Evolutionary conservation across 2,888 invertebrate species (phyloP), one percentile per base, ranked within the genome.

Genomic region (Galeopsomyia nigrocyanea): DNA sequence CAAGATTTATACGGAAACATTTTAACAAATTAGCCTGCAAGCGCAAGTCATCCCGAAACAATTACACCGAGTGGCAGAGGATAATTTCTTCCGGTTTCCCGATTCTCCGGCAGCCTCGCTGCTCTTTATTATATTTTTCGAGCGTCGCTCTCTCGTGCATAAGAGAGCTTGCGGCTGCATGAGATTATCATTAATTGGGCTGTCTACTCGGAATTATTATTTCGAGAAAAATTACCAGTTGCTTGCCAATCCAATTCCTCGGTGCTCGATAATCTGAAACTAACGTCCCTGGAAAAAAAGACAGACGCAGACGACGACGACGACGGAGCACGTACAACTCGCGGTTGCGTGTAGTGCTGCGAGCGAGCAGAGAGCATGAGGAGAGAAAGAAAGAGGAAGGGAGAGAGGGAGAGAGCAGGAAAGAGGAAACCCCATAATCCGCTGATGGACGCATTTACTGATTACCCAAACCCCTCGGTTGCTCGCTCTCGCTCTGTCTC

Each of bases 381-480:
- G 53, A 21, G 17, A 21, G 16, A 21, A 22, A 56, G 60, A 64
- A 26, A 55, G 68, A 46, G 53, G 2, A 56, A 56, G 21, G 22
- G 63, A 26, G 17, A 53, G 53, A 53, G 14, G 13, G n/a, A 53
- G 19, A 10, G 39, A 39, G 39, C 26, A 49, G 1, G 62, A 51
- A 14, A 31, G 64, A 21, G 47, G 17, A 70, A 53, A 47, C 49
- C 47, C 63, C 80, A 81, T 82, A 83, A 83, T 82, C 82, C 81
- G 81, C 82, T 82, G 82, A 83, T 83, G 82, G 83, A 82, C 82
- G 82, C 83, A 83, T 82, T 82, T 81, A 82, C 83, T 82, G 83
- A 83, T 83, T 83, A 82, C 80, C 81, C 80, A 79, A 79, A 79
- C 79, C 79, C 79, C 79, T 78, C 77, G 75, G 57, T 61, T 55